Evolutionary conservation across 1,140 invertebrate species (phyloP).

Genomic region (Drosophila albomicans): DNA sequence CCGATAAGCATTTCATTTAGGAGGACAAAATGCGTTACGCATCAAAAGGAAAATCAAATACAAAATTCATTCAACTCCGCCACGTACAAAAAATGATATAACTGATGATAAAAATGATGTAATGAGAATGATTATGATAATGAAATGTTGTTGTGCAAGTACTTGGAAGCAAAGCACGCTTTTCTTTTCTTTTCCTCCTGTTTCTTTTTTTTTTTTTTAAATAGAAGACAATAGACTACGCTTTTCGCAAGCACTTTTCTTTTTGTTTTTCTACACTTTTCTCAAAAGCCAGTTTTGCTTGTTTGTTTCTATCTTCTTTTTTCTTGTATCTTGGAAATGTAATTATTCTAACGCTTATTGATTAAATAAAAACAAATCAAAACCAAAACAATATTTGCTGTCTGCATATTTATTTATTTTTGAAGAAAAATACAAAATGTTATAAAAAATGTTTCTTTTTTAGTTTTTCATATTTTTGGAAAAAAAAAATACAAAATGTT

Average conservation of each 20-base stretch:
- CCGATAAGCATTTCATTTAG: not conserved
- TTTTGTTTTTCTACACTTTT: not conserved
- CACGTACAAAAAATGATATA: not conserved
- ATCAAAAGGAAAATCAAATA: not conserved
- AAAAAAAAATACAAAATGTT: too few species aligned
- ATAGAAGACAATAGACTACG: too few species aligned
- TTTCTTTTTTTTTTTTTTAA: too few species aligned
- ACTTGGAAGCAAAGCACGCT: not conserved
- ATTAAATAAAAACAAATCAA: not conserved
- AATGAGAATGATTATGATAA: too few species aligned
- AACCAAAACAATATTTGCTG: not conserved
- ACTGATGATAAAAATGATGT: too few species aligned
- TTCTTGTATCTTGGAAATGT: not conserved
- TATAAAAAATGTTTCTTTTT: not conserved
- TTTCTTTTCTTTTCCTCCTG: not conserved
- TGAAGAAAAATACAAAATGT: not conserved
- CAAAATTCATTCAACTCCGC: too few species aligned
- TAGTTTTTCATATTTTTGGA: too few species aligned
- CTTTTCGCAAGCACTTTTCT: too few species aligned
- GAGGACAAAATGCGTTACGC: slow-evolving; percentile 3
- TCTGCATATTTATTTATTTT: not conserved
- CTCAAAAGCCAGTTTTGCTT: not conserved
- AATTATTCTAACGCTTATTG: not conserved
- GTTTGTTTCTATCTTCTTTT: not conserved
- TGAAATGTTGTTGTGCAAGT: not conserved